Base-by-base conservation (phyloP, 2,888 invertebrate species). In the Patella ulyssiponensis region DNA sequence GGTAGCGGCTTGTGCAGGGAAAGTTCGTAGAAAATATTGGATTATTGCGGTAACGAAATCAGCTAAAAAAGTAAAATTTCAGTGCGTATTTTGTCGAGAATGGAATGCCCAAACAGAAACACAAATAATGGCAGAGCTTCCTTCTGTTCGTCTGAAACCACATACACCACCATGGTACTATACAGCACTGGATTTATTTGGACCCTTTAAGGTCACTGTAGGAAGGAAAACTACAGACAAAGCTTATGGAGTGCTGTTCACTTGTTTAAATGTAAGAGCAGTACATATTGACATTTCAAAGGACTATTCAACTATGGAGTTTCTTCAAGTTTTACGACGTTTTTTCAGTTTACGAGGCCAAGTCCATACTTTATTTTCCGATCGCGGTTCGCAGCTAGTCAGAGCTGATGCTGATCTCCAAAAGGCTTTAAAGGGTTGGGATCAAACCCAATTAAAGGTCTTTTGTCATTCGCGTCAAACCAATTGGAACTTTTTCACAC, bases 391-490 rank as follows among this genome's bases (percentile, higher is more conserved):
- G n/a, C n/a, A n/a, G n/a, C n/a, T n/a, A n/a, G n/a, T n/a, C n/a
- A n/a, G n/a, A n/a, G n/a, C n/a, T n/a, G n/a, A n/a, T n/a, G n/a
- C n/a, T n/a, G n/a, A n/a, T n/a, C n/a, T n/a, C n/a, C n/a, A n/a
- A n/a, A n/a, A n/a, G n/a, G n/a, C n/a, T n/a, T n/a, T n/a, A n/a
- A n/a, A n/a, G n/a, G n/a, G n/a, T n/a, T n/a, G n/a, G n/a, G n/a
- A n/a, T n/a, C n/a, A n/a, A 20, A 58, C 17, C 20, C 58, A 58
- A 58, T 20, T 58, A 7, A 58, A 58, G 5, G 58, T 15, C 58
- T 58, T 58, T 58, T 58, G 58, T 58, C 58, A 58, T 58, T 58
- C 58, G 20, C 58, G 58, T 58, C 58, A 58, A 58, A 58, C 58
- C 20, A 58, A 58, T n/a, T 58, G 58, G 14, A 20, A 58, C 17